Conservation (phyloP, 2,113 vertebrate genomes). For the Podarcis cretensis region DNA sequence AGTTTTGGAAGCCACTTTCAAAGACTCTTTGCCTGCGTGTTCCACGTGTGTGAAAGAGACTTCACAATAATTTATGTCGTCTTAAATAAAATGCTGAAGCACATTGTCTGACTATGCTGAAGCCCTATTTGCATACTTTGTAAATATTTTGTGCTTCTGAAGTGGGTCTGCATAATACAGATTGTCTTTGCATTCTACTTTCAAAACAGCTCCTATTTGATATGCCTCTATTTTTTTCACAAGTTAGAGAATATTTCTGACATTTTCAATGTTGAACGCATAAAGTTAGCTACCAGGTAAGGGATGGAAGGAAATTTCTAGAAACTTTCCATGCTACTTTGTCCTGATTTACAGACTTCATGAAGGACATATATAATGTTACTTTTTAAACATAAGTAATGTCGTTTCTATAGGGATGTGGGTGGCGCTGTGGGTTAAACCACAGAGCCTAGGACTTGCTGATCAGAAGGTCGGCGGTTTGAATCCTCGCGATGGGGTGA, state of each 20-base stretch:
- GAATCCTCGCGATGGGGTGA: no score
- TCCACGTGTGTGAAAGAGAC: background rate
- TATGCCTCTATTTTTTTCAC: background rate
- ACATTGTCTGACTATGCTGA: background rate
- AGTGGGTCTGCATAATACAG: background rate
- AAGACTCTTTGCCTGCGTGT: background rate
- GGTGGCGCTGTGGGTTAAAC: no score
- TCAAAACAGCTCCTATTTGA: background rate
- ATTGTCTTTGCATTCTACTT: background rate
- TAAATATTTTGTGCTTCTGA: background rate
- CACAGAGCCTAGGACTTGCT: no score
- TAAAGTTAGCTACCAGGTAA: background rate
- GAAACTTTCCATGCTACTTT: background rate
- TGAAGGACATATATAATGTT: background rate
- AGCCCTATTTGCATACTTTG: background rate
- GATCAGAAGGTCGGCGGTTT: no score
- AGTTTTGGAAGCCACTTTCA: background rate
- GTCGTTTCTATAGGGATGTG: no score
- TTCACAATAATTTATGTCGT: background rate
- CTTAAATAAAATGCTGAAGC: background rate
- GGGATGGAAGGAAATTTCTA: background rate
- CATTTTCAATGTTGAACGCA: background rate
- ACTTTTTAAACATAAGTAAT: background rate
- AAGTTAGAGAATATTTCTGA: background rate
- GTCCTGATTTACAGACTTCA: background rate